These are phyloP conservation scores for Temnopleurus reevesii DNA, from an alignment of 53 echinoderm and acorn worm genomes.

Conservation along the genomic window DNA sequence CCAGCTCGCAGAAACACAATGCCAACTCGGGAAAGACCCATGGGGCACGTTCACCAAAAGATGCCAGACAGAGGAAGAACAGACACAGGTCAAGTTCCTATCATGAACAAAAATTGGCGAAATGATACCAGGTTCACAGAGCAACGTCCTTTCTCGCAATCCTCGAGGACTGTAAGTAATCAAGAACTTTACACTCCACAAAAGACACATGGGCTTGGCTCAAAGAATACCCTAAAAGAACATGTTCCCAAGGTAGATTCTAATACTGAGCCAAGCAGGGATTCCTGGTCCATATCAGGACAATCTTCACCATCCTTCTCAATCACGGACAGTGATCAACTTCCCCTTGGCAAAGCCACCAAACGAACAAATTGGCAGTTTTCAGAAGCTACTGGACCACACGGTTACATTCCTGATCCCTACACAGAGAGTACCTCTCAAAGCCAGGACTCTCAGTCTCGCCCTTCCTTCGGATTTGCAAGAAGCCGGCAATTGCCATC, in stretches of 20 bases:
- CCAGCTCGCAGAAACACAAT: background rate
- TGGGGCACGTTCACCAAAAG: background rate
- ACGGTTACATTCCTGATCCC: background rate
- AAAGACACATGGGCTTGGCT: background rate
- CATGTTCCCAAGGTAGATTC: background rate
- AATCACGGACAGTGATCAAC: slow-evolving; percentile 3
- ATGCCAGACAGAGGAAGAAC: background rate
- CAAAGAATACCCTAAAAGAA: background rate
- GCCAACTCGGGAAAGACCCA: background rate
- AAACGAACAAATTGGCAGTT: background rate
- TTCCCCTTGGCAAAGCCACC: background rate
- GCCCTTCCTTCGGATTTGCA: background rate
- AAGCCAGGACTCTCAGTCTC: background rate
- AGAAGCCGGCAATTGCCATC: slow-evolving; percentile 7
- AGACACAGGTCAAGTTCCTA: background rate
- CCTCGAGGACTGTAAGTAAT: background rate
- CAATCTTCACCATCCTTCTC: slow-evolving; percentile 1
- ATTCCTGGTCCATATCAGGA: slow-evolving; percentile 1
- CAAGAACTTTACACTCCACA: background rate
- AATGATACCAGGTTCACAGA: background rate
- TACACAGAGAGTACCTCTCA: background rate
- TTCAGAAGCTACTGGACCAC: background rate
- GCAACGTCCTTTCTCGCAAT: background rate
- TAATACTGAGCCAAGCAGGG: background rate
- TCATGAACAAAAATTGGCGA: background rate